These are phyloP conservation scores for Rhadina sibilatrix DNA, from an alignment of 2,113 vertebrate genomes.

Conservation along the genomic window DNA sequence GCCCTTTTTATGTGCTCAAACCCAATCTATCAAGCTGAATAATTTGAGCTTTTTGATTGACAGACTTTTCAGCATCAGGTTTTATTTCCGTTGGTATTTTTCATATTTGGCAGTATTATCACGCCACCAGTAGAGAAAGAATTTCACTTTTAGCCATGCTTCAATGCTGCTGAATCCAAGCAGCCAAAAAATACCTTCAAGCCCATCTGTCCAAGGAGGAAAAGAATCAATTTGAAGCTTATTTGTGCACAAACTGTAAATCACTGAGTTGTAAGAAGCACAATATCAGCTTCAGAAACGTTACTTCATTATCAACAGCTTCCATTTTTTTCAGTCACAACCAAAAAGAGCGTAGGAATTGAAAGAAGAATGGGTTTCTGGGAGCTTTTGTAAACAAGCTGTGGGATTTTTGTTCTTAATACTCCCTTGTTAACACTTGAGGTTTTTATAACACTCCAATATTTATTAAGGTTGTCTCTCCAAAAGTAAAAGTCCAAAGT, in stretches of 20 bases:
- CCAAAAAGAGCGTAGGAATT: neutral
- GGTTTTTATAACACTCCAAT: neutral
- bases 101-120: neutral
- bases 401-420: neutral
- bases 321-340: neutral
- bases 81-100: conserved; percentile 4
- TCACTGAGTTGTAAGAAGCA: neutral
- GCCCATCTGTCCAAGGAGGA: conserved; percentile 6
- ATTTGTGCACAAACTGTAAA: conserved; percentile 10
- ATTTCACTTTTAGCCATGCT: neutral
- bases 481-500: neutral
- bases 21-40: neutral
- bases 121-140: neutral
- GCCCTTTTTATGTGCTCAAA: neutral
- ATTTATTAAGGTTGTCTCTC: neutral
- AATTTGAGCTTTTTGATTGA: neutral
- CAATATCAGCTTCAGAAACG: neutral
- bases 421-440: neutral
- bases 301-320: neutral
- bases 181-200: neutral
- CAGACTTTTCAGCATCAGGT: neutral
- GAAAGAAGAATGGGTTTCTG: neutral
- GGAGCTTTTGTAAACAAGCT: neutral
- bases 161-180: neutral
- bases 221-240: neutral